A percentile compares a stretch with the other conserved stretches of the same genome.
These are phyloP conservation scores for Malacoctenus gilli DNA, from an alignment of 2,797 vertebrate genomes.

Conservation along the genomic window DNA sequence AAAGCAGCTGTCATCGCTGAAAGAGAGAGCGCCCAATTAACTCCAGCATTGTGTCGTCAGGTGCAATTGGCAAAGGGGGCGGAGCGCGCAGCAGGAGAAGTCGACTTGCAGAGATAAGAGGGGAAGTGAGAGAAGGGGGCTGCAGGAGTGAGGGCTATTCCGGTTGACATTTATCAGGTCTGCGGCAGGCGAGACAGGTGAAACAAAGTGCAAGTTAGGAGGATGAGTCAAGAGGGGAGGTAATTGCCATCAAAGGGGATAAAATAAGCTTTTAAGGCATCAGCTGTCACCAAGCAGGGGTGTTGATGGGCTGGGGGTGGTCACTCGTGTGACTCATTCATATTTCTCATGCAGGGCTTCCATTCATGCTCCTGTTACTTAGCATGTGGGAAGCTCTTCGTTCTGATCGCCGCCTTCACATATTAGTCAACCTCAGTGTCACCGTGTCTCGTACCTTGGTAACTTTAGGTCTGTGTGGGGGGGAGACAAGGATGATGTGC, in stretches of 20 bases:
- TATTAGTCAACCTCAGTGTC: conserved; percentile 35
- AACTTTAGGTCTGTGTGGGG: too few species aligned
- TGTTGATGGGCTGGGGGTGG: conserved; percentile 27
- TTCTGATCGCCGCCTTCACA: conserved; percentile 23
- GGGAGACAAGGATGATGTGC: too few species aligned
- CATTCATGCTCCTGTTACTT: not conserved
- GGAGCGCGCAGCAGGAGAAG: conserved; percentile 24
- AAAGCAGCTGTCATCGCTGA: not conserved
- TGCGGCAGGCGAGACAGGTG: conserved; percentile 9
- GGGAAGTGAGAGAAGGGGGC: not conserved
- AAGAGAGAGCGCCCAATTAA: conserved; percentile 30
- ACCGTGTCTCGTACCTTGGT: conserved; percentile 9
- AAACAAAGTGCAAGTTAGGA: conserved; percentile 43
- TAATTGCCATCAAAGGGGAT: conserved; percentile 56
- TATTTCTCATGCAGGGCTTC: conserved; percentile 38
- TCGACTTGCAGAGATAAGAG: conserved; percentile 1
- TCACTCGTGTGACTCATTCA: conserved; percentile 60
- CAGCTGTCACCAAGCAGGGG: conserved; percentile 39
- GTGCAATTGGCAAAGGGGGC: conserved; percentile 20
- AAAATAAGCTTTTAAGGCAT: conserved; percentile 56
- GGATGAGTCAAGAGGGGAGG: conserved; percentile 54
- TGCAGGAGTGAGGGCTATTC: conserved; percentile 27
- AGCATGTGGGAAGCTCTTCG: conserved; percentile 11
- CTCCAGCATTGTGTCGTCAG: conserved; percentile 34
- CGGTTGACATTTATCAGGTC: conserved; percentile 63